Evolutionary conservation across 1,140 invertebrate species (phyloP), one percentile per base, ranked within the genome.

Genomic region (Conus betulinus): DNA sequence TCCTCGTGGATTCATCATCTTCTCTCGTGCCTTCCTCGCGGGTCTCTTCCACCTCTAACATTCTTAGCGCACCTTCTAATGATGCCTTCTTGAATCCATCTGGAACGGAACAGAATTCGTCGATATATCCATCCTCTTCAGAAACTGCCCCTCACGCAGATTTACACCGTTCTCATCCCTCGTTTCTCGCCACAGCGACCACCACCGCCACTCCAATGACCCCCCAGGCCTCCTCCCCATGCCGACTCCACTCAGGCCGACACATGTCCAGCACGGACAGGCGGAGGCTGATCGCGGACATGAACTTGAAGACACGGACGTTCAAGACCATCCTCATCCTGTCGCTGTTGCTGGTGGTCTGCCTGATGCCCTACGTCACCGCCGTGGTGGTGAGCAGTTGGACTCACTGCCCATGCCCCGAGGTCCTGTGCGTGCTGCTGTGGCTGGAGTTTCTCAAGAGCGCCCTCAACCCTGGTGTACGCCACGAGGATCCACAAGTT

Each of bases 301-400:
- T 84, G 53, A 60, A 20, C 39, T 10, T 84, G 20, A 55, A 60
- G 55, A 84, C 83, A 5, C 51, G 83, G 23, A 39, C 83, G 10
- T 84, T 55, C 63, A 84, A 84, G 63, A 84, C 83, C 8, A 84
- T 84, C 83, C 63, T 84, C n/a, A 60, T 84, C 55, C 63, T 84
- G 83, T 84, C 55, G 52, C 25, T 84, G 55, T 6, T 74, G 71
- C 71, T 74, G 20, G 71, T n/a, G 71, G 39, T 74, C 20, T 74
- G 83, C 55, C 60, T 52, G 53, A 1, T 8, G 0, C 83, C 83
- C 3, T 60, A 60, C 63, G 63, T 60, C 25, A 60, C 83, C 8
- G 25, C 63, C 10, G 55, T 55, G 55, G 25, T 84, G 63, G 55
- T 57, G 25, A 84, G 11, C 10, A 84, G 5, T 15, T 60, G 55